These are phyloP conservation scores for Ceratina japonica DNA, from an alignment of 1,140 invertebrate species.

Conservation along the genomic window DNA sequence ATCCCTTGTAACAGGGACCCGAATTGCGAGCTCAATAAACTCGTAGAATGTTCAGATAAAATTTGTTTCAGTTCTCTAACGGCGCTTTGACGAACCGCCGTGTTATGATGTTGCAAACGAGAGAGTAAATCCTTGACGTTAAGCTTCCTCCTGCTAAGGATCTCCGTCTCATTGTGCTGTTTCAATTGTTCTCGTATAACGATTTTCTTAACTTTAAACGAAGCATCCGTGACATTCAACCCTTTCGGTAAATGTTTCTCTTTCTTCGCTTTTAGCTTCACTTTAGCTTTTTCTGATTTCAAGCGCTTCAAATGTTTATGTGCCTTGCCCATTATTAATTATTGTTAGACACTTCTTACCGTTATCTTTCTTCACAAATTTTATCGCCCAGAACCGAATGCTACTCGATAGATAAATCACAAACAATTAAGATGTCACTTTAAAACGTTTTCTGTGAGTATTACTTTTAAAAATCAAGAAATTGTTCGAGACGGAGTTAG, in stretches of 20 bases:
- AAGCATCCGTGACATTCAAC: slow-evolving; percentile 91
- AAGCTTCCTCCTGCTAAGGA: slow-evolving; percentile 86
- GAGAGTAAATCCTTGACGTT: slow-evolving; percentile 87
- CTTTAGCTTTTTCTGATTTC: slow-evolving; percentile 88
- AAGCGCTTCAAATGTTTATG: slow-evolving; percentile 84
- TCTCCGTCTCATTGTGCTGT: slow-evolving; percentile 81
- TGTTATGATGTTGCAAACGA: slow-evolving; percentile 89
- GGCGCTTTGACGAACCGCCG: slow-evolving; percentile 84
- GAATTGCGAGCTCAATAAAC: slow-evolving; percentile 82
- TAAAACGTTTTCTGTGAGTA: too few species aligned
- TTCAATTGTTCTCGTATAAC: slow-evolving; percentile 88
- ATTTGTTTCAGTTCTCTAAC: slow-evolving; percentile 86
- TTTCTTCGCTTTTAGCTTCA: slow-evolving; percentile 85
- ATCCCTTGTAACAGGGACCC: slow-evolving; percentile 85
- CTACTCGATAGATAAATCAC: too few species aligned
- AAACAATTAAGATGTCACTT: too few species aligned
- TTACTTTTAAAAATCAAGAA: too few species aligned
- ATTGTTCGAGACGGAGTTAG: too few species aligned
- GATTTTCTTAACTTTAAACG: slow-evolving; percentile 94
- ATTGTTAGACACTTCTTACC: not conserved
- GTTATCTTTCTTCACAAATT: too few species aligned
- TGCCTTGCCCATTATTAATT: slow-evolving; percentile 78
- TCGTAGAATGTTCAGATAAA: slow-evolving; percentile 80
- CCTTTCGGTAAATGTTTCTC: slow-evolving; percentile 86
- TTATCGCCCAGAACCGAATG: too few species aligned